Evolutionary conservation across 2,888 invertebrate genomes (phyloP).

Genomic region (Tribolium freemani): DNA sequence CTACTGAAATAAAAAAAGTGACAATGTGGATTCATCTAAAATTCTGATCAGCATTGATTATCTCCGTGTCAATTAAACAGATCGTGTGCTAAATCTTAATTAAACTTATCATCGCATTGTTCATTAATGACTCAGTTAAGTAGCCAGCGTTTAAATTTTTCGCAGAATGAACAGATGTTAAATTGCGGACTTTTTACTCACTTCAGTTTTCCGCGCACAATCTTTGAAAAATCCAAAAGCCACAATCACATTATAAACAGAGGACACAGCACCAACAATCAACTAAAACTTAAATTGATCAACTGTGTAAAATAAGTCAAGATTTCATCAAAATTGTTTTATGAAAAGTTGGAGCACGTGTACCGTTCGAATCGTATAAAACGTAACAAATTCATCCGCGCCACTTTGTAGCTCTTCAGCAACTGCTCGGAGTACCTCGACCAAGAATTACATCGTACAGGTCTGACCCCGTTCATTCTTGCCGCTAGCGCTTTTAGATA

Average conservation of each 20-base stretch:
- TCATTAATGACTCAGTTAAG: background rate
- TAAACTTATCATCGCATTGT: too few species aligned
- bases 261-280: constrained; percentile 5
- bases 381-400: constrained; percentile 40
- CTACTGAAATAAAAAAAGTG: background rate
- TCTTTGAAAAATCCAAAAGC: constrained; percentile 1
- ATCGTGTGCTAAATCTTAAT: too few species aligned
- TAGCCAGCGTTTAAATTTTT: background rate
- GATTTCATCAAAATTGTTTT: constrained; percentile 18
- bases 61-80: too few species aligned
- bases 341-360: constrained; percentile 25
- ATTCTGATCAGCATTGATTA: too few species aligned
- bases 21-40: background rate
- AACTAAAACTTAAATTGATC: constrained; percentile 10
- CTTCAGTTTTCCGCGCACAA: constrained; percentile 19
- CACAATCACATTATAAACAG: constrained; percentile 26
- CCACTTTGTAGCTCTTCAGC: constrained; percentile 40
- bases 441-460: constrained; percentile 45
- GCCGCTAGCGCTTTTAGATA: constrained; percentile 51
- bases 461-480: constrained; percentile 54
- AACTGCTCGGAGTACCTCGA: constrained; percentile 40
- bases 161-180: background rate
- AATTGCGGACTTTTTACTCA: background rate
- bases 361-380: constrained; percentile 34
- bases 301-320: background rate